Conservation (phyloP, 2,797 vertebrate genomes). For the Hyperoplus lanceolatus region DNA sequence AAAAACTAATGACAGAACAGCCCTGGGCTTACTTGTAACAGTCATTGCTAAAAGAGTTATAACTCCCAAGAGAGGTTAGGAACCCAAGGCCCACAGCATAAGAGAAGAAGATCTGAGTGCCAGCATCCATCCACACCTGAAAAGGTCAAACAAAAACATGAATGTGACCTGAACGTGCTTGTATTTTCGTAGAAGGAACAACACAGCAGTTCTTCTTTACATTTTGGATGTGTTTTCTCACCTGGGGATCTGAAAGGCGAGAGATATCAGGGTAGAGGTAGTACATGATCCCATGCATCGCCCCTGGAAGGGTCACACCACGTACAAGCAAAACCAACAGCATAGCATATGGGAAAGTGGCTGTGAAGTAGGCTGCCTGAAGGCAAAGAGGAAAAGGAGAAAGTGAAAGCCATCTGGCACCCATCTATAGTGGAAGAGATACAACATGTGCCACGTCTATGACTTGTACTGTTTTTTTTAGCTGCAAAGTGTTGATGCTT, state of each 20-base stretch:
- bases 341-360: conserved; percentile 91
- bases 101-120: conserved; percentile 94
- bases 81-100: conserved; percentile 92
- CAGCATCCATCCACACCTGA: conserved; percentile 95
- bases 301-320: conserved; percentile 91
- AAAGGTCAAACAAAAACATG: background rate
- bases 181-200: background rate
- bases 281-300: conserved; percentile 89
- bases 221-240: conserved; percentile 18
- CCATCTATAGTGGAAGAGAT: background rate
- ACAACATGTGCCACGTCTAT: background rate
- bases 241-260: conserved; percentile 77
- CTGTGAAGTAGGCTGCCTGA: conserved; percentile 94
- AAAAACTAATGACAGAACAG: background rate
- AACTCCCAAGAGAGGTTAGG: conserved; percentile 94
- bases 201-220: background rate
- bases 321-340: conserved; percentile 90
- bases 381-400: background rate
- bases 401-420: background rate
- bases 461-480: background rate
- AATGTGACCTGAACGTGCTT: background rate
- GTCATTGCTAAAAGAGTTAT: conserved; percentile 93
- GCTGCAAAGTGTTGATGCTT: background rate
- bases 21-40: conserved; percentile 87
- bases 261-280: conserved; percentile 92